Base-by-base conservation (phyloP, 2,113 vertebrate species). In the Rhipidura dahli region DNA sequence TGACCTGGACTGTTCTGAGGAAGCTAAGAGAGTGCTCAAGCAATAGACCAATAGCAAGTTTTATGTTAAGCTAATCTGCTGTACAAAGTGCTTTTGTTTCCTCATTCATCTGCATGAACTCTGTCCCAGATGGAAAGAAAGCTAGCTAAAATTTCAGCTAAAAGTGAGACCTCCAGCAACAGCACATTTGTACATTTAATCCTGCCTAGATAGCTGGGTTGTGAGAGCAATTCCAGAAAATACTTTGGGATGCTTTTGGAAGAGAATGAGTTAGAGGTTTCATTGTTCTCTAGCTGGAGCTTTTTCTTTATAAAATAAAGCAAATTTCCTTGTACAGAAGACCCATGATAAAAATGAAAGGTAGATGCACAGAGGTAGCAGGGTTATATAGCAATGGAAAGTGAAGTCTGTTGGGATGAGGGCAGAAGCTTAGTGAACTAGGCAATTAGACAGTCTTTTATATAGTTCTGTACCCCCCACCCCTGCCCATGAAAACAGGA, bases 51-150 rank as follows among this genome's bases (percentile, higher is more conserved):
- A 44, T 70, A 84, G 44, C 61, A 66, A 80, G 57, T 82, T 78
- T 83, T 89, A 35, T 44, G 61, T n/a, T 78, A 80, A 87, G 60
- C 56, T 77, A 88, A 86, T 68, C 60, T 96, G 91, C 90, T 84
- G 50, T 59, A 96, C 86, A 96, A 92, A 94, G 85, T 35, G 37
- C 33, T 79, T 83, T 75, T 96, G 91, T 96, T 96, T 92, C 53
- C 37, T 91, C 45, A 51, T 30, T 96, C 89, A 35, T 96, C 91
- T 87, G 61, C 64, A 69, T 72, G 51, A 87, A n/a, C 37, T 90
- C 65, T 70, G 23, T n/a, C 56, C 60, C 60, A 93, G 68, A 49
- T 87, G 80, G 47, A 88, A 83, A 80, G 27, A 54, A 83, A 83
- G 27, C 64, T 53, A 63, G 37, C 42, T 49, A n/a, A 56, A 75